Percentiles rank a stretch among this genome's conserved stretches.
Evolutionary conservation across 2,797 vertebrate genomes (phyloP).

Genomic region (Gallinago stenura): DNA sequence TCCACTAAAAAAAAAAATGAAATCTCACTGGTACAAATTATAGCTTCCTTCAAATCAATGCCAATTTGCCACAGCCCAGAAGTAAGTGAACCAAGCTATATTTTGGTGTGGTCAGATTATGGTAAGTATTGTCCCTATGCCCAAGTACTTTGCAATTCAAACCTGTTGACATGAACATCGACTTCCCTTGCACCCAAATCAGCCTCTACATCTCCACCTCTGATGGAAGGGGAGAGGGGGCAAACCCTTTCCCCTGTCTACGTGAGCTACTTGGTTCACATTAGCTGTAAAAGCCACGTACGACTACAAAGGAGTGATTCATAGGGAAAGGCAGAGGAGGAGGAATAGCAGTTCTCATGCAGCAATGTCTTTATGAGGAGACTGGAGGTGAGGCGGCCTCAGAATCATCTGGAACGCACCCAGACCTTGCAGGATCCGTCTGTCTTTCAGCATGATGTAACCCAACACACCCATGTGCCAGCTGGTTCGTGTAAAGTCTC

Average conservation of each 20-base stretch:
- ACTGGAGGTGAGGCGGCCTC: not conserved
- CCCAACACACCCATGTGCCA: not conserved
- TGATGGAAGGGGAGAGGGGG: not conserved
- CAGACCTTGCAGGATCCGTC: not conserved
- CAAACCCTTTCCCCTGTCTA: not conserved
- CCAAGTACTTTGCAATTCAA: not conserved
- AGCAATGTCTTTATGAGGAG: not conserved
- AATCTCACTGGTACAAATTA: not conserved
- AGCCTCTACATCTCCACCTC: not conserved
- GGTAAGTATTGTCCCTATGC: not conserved
- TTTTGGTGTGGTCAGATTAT: not conserved
- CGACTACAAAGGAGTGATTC: not conserved
- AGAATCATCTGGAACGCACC: not conserved
- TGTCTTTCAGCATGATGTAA: not conserved
- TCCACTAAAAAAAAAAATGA: not conserved
- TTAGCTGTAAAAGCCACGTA: not conserved
- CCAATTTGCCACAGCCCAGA: not conserved
- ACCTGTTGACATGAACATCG: not conserved
- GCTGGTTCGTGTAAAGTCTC: conserved; percentile 14
- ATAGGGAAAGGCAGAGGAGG: not conserved
- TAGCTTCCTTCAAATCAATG: not conserved
- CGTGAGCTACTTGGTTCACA: not conserved
- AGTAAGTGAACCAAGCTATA: not conserved
- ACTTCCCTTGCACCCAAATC: not conserved
- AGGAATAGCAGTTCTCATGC: not conserved